Percentiles rank a stretch among this genome's conserved stretches.
Evolutionary conservation across 1,140 invertebrate species (phyloP).

Genomic region (Aphelinus atriplicis): DNA sequence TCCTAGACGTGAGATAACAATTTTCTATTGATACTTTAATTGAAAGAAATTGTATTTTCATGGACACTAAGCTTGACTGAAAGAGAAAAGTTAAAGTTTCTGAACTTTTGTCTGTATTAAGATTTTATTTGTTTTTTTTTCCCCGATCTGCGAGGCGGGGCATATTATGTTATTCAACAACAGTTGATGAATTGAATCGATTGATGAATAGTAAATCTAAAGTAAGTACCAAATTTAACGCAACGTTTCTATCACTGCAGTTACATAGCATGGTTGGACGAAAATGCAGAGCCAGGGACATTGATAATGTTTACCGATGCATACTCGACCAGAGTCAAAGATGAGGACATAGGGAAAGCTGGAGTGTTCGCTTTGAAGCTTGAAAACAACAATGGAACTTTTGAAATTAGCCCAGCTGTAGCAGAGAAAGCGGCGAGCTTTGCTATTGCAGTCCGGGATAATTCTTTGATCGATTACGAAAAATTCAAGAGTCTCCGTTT

Average conservation of each 20-base stretch:
- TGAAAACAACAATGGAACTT: slow-evolving; percentile 85
- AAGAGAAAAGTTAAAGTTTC: too few species aligned
- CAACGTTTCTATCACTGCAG: slow-evolving; percentile 56
- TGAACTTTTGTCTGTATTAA: too few species aligned
- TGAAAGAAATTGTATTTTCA: too few species aligned
- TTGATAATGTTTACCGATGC: slow-evolving; percentile 76
- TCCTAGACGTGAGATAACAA: too few species aligned
- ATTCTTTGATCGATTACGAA: slow-evolving; percentile 85
- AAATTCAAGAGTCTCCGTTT: slow-evolving; percentile 76
- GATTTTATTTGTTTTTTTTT: too few species aligned
- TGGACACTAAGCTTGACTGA: too few species aligned
- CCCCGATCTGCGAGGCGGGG: too few species aligned
- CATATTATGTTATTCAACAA: too few species aligned
- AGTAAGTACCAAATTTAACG: too few species aligned
- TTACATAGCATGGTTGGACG: slow-evolving; percentile 79
- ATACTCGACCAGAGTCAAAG: slow-evolving; percentile 76
- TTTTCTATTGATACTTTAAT: too few species aligned
- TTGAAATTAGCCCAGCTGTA: slow-evolving; percentile 89
- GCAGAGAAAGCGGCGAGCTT: slow-evolving; percentile 83
- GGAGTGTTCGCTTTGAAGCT: slow-evolving; percentile 84
- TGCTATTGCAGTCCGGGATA: slow-evolving; percentile 84
- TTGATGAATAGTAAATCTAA: too few species aligned
- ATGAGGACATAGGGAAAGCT: slow-evolving; percentile 82
- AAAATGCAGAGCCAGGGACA: slow-evolving; percentile 85
- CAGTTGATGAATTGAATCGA: too few species aligned